Conservation (phyloP, 2,888 invertebrate genomes). For the Microctonus hyperodae region DNA sequence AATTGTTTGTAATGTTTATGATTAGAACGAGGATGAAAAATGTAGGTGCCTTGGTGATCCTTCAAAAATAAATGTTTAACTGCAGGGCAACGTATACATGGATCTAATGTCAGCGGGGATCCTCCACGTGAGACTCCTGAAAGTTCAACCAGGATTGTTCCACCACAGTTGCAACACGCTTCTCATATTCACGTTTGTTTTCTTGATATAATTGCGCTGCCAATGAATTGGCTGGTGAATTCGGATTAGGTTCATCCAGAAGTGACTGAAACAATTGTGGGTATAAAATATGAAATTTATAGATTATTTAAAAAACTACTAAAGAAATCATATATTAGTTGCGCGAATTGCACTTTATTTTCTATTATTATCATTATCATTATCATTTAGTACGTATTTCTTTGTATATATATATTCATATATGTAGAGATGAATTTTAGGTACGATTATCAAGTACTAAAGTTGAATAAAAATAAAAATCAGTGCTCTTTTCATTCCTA, state of each 20-base stretch:
- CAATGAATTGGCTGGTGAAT: constrained; percentile 73
- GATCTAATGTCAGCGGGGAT: constrained; percentile 60
- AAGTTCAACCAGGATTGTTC: constrained; percentile 70
- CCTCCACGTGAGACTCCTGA: constrained; percentile 61
- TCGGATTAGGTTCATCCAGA: constrained; percentile 75
- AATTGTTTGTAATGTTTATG: constrained; percentile 5
- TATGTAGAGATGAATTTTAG: constrained; percentile 50
- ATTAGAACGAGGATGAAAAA: constrained; percentile 18
- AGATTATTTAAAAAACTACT: constrained; percentile 20
- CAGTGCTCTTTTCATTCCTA: constrained; percentile 42
- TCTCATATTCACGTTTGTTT: constrained; percentile 73
- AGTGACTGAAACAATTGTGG: constrained; percentile 66
- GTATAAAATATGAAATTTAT: constrained; percentile 35
- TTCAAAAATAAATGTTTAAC: constrained; percentile 10
- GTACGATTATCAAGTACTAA: constrained; percentile 51
- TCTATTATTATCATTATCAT: constrained; percentile 23
- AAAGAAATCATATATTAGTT: constrained; percentile 36
- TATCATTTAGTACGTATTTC: constrained; percentile 39
- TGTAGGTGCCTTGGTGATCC: constrained; percentile 4
- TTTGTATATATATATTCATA: constrained; percentile 45
- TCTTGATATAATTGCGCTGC: constrained; percentile 75
- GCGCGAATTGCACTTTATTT: constrained; percentile 56
- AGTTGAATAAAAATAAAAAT: constrained; percentile 49
- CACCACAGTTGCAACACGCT: constrained; percentile 71
- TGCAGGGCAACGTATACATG: not conserved